Conservation (phyloP, 1,140 invertebrate species). For the Ditylenchus dipsaci region DNA sequence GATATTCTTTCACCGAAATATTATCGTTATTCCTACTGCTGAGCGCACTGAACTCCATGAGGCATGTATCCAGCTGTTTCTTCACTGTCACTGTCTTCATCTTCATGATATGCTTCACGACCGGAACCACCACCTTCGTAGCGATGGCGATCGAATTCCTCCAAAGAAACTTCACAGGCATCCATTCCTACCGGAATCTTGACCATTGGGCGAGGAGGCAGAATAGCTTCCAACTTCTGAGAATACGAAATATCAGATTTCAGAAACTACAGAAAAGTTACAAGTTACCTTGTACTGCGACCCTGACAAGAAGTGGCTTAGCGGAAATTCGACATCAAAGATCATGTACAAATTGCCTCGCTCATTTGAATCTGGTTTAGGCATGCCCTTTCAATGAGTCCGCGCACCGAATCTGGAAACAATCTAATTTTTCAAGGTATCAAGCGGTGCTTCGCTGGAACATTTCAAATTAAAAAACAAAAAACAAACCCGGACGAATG, state of each 20-base stretch:
- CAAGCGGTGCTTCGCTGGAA: neutral
- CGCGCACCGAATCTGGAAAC: conserved; percentile 59
- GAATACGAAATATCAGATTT: neutral
- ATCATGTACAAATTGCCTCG: conserved; percentile 80
- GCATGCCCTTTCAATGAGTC: conserved; percentile 65
- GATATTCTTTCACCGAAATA: too few species aligned
- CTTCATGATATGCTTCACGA: conserved; percentile 46
- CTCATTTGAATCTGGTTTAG: conserved; percentile 71
- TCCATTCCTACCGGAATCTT: conserved; percentile 20
- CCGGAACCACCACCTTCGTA: conserved; percentile 9
- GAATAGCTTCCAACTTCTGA: conserved; percentile 37
- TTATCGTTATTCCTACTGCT: conserved; percentile 1
- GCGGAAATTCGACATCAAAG: conserved; percentile 78
- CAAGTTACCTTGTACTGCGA: conserved; percentile 66
- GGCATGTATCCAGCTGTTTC: conserved; percentile 15
- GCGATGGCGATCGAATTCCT: conserved; percentile 37
- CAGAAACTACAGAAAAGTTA: neutral
- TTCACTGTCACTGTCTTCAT: conserved; percentile 29
- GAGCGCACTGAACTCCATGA: conserved; percentile 9
- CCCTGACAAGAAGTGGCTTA: conserved; percentile 71
- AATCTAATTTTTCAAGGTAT: neutral
- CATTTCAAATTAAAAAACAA: too few species aligned
- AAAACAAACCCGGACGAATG: conserved; percentile 68
- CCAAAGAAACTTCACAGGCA: conserved; percentile 42
- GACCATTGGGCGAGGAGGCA: conserved; percentile 26